phyloP scores from a whole-genome alignment of 2,797 vertebrate genomes.

The Gobionotothen gibberifrons region DNA sequence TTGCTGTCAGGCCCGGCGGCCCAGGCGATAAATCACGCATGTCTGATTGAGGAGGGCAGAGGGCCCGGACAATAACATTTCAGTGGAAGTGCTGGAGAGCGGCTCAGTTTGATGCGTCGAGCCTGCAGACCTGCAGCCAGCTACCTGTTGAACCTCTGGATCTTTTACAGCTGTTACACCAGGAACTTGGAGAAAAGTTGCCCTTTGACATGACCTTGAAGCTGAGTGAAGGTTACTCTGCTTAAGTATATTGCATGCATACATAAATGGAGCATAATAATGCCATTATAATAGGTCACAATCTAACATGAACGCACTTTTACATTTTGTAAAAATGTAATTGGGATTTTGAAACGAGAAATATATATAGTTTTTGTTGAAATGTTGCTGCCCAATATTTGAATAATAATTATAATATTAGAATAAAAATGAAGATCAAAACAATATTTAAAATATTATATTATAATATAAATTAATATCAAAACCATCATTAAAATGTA shows the following conservation, averaged over 20 bases:
- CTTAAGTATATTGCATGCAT: neutral
- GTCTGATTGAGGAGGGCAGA: slow-evolving; percentile 83
- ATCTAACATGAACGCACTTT: slow-evolving; percentile 14
- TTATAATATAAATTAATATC: neutral
- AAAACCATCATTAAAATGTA: neutral
- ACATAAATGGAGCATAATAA: slow-evolving; percentile 8
- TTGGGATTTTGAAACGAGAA: neutral
- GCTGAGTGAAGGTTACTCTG: slow-evolving; percentile 48
- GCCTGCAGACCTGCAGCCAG: slow-evolving; percentile 46
- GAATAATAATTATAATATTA: slow-evolving; percentile 22
- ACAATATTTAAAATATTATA: neutral
- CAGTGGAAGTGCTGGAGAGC: slow-evolving; percentile 68
- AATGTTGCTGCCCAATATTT: slow-evolving; percentile 17
- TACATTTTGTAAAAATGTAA: neutral
- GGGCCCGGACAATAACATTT: slow-evolving; percentile 81
- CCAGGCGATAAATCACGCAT: slow-evolving; percentile 82
- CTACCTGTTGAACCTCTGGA: slow-evolving; percentile 46
- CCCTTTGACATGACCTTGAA: slow-evolving; percentile 54
- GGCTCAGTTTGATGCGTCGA: slow-evolving; percentile 58
- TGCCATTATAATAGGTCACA: neutral
- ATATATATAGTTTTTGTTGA: neutral
- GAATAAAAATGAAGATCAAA: slow-evolving; percentile 7
- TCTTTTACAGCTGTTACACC: slow-evolving; percentile 59
- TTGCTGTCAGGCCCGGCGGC: slow-evolving; percentile 79
- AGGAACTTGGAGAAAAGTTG: slow-evolving; percentile 36